These are phyloP conservation scores for Eristalis pertinax DNA, from an alignment of 2,888 invertebrate species.

Conservation along the genomic window DNA sequence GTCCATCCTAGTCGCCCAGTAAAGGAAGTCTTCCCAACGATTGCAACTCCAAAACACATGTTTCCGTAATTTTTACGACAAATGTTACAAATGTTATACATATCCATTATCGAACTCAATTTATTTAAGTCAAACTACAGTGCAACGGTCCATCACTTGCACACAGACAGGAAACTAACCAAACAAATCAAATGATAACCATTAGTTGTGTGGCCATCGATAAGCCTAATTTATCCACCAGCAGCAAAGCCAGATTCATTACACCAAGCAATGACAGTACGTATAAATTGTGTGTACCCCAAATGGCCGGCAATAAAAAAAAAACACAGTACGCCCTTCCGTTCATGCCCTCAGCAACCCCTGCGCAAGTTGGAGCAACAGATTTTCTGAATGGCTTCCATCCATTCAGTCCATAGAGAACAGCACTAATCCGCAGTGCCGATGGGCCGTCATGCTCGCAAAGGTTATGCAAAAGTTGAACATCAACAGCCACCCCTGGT, in stretches of 20 bases:
- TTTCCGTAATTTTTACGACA: too few relatives aligned
- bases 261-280: conserved; percentile 10
- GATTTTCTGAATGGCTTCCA: conserved; percentile 81
- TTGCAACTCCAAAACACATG: too few relatives aligned
- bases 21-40: too few relatives aligned
- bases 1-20: too few relatives aligned
- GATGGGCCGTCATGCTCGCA: conserved; percentile 79
- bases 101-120: neutral
- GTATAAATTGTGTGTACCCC: neutral
- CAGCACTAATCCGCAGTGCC: conserved; percentile 79
- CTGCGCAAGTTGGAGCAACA: conserved; percentile 77
- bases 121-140: neutral
- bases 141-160: neutral
- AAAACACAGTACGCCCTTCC: neutral
- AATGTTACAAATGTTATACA: too few relatives aligned
- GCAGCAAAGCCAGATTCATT: conserved; percentile 44
- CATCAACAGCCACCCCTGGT: conserved; percentile 42
- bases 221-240: conserved; percentile 49
- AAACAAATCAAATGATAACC: conserved; percentile 55
- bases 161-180: conserved; percentile 1
- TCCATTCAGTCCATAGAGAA: conserved; percentile 73
- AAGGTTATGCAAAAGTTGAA: conserved; percentile 75
- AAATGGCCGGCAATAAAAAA: conserved; percentile 4
- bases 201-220: conserved; percentile 27
- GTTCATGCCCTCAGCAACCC: neutral